Conservation (phyloP, 2,888 invertebrate species). For the Azorinus chamasolen region DNA sequence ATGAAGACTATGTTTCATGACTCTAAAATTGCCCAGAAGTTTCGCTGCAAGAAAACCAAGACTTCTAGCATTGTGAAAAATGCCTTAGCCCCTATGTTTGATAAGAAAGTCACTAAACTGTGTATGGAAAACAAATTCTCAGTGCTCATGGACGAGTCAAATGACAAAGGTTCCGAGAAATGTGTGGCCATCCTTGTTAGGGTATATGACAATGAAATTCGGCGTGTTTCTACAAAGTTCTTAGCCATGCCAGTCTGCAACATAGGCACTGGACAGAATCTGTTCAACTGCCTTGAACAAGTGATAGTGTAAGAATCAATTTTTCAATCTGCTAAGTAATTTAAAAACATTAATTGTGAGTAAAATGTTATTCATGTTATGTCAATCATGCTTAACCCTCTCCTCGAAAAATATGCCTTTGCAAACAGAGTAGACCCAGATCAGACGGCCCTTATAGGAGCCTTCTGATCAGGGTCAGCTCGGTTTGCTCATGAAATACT, state of each 20-base stretch:
- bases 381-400: too few relatives aligned
- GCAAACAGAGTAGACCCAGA: too few relatives aligned
- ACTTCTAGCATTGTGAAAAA: constrained; percentile 39
- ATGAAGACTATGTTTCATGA: constrained; percentile 63
- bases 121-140: constrained; percentile 30
- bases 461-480: too few relatives aligned
- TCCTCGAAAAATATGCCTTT: too few relatives aligned
- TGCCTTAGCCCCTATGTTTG: constrained; percentile 30
- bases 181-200: constrained; percentile 44
- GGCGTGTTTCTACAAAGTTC: constrained; percentile 31
- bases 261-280: constrained; percentile 28
- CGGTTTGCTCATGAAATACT: too few relatives aligned
- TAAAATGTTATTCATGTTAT: too few relatives aligned
- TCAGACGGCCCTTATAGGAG: too few relatives aligned
- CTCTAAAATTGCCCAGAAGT: constrained; percentile 56
- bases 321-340: too few relatives aligned
- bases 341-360: too few relatives aligned
- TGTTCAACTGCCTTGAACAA: constrained; percentile 42
- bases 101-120: constrained; percentile 23
- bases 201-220: constrained; percentile 11
- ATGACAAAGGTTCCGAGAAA: constrained; percentile 48
- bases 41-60: constrained; percentile 52
- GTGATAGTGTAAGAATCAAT: constrained; percentile 37
- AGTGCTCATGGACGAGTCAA: constrained; percentile 42
- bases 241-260: constrained; percentile 51